Evolutionary conservation across 2,888 invertebrate genomes (phyloP), one percentile per base, ranked within the genome.

Genomic region (Antitype chi): DNA sequence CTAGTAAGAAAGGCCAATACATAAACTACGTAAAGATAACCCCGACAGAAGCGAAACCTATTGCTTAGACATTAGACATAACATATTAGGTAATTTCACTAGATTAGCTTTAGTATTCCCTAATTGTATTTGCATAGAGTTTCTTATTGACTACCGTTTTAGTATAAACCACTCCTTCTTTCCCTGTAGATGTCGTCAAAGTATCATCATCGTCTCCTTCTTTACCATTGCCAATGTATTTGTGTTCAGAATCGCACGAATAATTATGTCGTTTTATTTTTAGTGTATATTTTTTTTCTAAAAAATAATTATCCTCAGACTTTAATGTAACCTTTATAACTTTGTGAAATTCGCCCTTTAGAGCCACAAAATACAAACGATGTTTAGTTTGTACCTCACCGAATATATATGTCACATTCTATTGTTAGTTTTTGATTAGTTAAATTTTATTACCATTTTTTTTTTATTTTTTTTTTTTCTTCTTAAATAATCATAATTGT

Each of bases 11-110:
- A 82, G 82, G 78, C 47, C 82, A 67, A 11, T 63, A 66, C 73
- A 82, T 82, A 78, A 73, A 78, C 70, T 25, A 73, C 5, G 20
- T 17, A 20, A 11, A 72, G 81, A 81, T 82, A 82, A 82, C 81
- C 81, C 47, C 66, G 38, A 68, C 81, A 73, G 66, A 59, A 82
- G 70, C 81, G 64, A 66, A 81, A 76, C 77, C 74, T 62, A 63
- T 71, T 71, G 77, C 81, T 53, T 38, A 57, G 2, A 32, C 4
- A 1, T 32, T 32, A n/a, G 28, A 66, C 69, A 72, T 78, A 59
- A 81, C 20, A 38, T 68, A 72, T 81, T 77, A 62, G 66, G 78
- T 62, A 81, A 78, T 66, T 59, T 78, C 52, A 55, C 23, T 20
- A 67, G 47, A 80, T 74, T 55, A 52, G 23, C 32, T 15, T 52